Conservation (phyloP, 2,113 vertebrate genomes). For the Phasianus colchicus region DNA sequence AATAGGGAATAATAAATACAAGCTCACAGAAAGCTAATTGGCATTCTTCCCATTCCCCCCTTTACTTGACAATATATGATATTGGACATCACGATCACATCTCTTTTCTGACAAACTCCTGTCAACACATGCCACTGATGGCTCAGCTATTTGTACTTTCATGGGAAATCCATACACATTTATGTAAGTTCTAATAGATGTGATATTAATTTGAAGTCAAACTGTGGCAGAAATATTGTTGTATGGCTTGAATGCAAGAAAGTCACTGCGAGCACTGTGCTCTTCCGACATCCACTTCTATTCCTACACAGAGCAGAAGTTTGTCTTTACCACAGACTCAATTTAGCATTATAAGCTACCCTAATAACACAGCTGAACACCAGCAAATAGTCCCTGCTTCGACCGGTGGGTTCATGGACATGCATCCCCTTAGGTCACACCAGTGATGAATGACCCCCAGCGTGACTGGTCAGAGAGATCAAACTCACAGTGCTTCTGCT, state of each 20-base stretch:
- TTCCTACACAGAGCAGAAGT: not conserved
- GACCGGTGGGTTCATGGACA: not conserved
- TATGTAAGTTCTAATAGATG: not conserved
- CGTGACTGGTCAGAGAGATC: not conserved
- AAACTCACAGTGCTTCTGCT: not conserved
- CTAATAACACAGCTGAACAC: not conserved
- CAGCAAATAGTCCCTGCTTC: not conserved
- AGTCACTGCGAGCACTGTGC: not conserved
- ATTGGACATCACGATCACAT: fast-evolving
- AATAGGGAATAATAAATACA: not conserved
- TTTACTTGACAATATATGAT: not conserved
- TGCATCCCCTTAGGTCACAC: not conserved
- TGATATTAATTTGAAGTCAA: not conserved
- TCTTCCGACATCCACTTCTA: not conserved
- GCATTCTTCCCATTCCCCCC: not conserved
- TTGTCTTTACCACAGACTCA: fast-evolving
- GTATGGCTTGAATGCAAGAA: not conserved
- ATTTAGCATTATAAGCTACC: not conserved
- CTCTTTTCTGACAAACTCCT: not conserved
- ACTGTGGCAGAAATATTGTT: not conserved
- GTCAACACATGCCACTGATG: not conserved
- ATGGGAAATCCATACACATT: not conserved
- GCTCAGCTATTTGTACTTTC: not conserved
- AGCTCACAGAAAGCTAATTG: not conserved
- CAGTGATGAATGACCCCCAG: not conserved